Base-by-base conservation (phyloP, 2,888 invertebrate species). In the Phortica magna region DNA sequence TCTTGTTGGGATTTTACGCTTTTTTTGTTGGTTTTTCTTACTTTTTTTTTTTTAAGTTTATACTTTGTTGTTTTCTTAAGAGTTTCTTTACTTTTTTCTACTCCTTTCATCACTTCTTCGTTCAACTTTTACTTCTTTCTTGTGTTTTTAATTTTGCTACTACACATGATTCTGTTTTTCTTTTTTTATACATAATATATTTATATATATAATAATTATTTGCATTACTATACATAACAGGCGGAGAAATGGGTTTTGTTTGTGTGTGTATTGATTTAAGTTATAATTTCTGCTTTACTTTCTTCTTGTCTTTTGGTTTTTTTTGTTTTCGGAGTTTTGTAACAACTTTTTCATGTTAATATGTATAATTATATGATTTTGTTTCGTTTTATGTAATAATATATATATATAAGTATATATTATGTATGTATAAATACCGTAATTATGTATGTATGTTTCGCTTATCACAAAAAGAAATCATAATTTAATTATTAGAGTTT, bases 181-280 rank as follows among this genome's bases (percentile, higher is more conserved):
- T 76, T 83, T 82, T 82, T 85, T 87, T 86, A 89, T 88, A 90
- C 89, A 89, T 89, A 88, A 89, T 88, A 88, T 88, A 87, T 61
- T 75, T 79, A 80, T 88, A 88, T 87, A 88, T 89, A 88, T 88
- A 88, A 89, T 89, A 89, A 86, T 82, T 84, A 88, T 81, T 88
- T 84, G 84, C 84, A 88, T 87, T 89, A 88, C 90, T 90, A 90
- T 90, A 90, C 90, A 90, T 90, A 90, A 90, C 90, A 90, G 88
- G 88, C 89, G 90, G 89, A 89, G 89, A 90, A 88, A 83, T 83
- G 83, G 85, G 85, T 80, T 81, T 71, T 79, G 72, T 76, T 59
- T 76, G 55, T 76, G 42, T 65, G 64, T 73, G 71, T 74, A 68
- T 82, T 84, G 77, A 61, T 74, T 72, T 71, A 19, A 42, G 61